Percentiles rank a stretch among this genome's conserved stretches.
Evolutionary conservation across 2,113 vertebrate genomes (phyloP).

Genomic region (Ptyas mucosa): DNA sequence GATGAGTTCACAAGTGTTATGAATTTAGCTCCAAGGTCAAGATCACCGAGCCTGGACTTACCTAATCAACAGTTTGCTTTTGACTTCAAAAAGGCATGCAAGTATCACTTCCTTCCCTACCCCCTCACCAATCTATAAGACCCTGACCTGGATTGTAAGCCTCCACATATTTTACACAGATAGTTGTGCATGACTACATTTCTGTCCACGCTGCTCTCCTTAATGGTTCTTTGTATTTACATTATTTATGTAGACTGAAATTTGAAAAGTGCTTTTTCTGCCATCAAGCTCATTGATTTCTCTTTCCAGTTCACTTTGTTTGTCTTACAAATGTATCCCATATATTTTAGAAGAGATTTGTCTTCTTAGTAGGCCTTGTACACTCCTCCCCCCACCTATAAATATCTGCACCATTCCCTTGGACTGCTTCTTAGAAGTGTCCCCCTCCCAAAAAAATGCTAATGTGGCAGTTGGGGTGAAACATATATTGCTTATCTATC

Average conservation of each 20-base stretch:
- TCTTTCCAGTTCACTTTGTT: not conserved
- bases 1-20: slow-evolving; percentile 12
- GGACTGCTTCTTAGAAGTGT: not conserved
- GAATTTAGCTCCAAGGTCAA: slow-evolving; percentile 46
- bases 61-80: slow-evolving; percentile 47
- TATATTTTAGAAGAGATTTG: not conserved
- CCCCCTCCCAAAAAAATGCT: not conserved
- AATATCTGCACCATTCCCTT: not conserved
- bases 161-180: slow-evolving; percentile 12
- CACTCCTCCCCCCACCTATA: not conserved
- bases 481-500: not conserved
- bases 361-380: not conserved
- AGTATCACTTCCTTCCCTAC: slow-evolving; percentile 36
- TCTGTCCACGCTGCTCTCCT: not conserved
- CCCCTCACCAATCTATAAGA: slow-evolving; percentile 36
- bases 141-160: slow-evolving; percentile 9
- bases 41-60: slow-evolving; percentile 23
- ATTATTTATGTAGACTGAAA: not conserved
- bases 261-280: slow-evolving; percentile 5
- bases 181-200: not conserved
- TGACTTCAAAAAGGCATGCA: slow-evolving; percentile 25
- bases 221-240: not conserved
- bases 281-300: not conserved
- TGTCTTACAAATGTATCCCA: not conserved
- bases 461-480: not conserved